Evolutionary conservation across 2,113 vertebrate species (phyloP).

Genomic region (Cottus gobio): DNA sequence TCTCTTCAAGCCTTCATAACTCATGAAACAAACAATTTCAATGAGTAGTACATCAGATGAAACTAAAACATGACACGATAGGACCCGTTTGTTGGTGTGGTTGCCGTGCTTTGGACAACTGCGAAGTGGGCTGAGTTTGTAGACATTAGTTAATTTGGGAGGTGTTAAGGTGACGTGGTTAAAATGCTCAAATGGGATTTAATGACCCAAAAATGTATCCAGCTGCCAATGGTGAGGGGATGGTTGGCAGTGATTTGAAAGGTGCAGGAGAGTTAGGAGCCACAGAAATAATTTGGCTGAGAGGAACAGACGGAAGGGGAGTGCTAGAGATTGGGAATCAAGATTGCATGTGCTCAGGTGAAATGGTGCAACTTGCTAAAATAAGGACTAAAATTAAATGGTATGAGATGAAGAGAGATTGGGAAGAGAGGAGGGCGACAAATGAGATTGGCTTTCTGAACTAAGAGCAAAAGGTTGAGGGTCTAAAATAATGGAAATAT

Average conservation of each 20-base stretch:
- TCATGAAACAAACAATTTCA: neutral
- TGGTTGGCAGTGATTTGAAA: slow-evolving; percentile 57
- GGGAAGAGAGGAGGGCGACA: slow-evolving; percentile 28
- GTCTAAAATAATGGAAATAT: slow-evolving; percentile 41
- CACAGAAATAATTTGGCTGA: slow-evolving; percentile 62
- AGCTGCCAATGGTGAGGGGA: slow-evolving; percentile 56
- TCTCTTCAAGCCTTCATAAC: neutral
- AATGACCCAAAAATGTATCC: slow-evolving; percentile 62
- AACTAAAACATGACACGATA: neutral
- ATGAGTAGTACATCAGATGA: neutral
- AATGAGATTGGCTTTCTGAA: slow-evolving; percentile 51
- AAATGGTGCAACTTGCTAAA: slow-evolving; percentile 46
- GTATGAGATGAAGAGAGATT: slow-evolving; percentile 53
- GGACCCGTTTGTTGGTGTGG: neutral
- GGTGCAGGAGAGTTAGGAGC: slow-evolving; percentile 49
- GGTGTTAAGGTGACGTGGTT: slow-evolving; percentile 24
- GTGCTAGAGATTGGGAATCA: slow-evolving; percentile 41
- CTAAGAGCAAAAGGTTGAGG: slow-evolving; percentile 29
- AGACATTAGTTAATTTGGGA: slow-evolving; percentile 16
- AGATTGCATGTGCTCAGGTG: slow-evolving; percentile 56
- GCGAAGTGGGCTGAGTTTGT: neutral
- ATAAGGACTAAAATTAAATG: slow-evolving; percentile 47
- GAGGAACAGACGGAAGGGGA: slow-evolving; percentile 34
- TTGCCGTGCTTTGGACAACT: neutral
- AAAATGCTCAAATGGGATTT: slow-evolving; percentile 67